Conservation (phyloP, 2,888 invertebrate species). For the Amaurobius ferox region DNA sequence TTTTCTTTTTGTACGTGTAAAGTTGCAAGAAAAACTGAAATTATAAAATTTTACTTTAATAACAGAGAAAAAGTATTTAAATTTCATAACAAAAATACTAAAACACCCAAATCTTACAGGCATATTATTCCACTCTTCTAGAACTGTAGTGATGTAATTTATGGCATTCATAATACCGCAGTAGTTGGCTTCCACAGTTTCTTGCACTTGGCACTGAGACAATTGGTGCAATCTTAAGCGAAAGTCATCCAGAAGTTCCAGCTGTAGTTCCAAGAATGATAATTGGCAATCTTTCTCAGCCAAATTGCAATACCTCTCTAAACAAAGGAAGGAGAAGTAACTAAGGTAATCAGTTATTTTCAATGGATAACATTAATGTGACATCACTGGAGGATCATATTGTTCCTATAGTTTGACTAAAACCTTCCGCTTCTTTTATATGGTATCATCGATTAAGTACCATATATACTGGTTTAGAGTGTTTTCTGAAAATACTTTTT, state of each 20-base stretch:
- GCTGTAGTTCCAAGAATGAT: conserved; percentile 91
- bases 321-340: neutral
- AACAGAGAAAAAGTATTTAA: neutral
- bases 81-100: neutral
- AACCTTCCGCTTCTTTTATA: too few species aligned
- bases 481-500: too few species aligned
- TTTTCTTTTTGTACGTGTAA: conserved; percentile 51
- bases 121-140: conserved; percentile 87
- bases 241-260: conserved; percentile 93
- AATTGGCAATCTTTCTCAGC: conserved; percentile 77
- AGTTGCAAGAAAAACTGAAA: conserved; percentile 57
- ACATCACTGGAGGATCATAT: too few species aligned
- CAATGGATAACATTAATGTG: too few species aligned
- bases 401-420: too few species aligned
- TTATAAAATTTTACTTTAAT: neutral
- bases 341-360: too few species aligned
- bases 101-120: conserved; percentile 80
- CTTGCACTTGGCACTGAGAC: conserved; percentile 82
- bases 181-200: conserved; percentile 81
- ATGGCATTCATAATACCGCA: conserved; percentile 86
- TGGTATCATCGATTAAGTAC: too few species aligned
- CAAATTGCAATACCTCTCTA: conserved; percentile 78
- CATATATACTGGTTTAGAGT: too few species aligned
- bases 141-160: conserved; percentile 84
- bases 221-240: conserved; percentile 91